phyloP scores from a whole-genome alignment of 2,113 vertebrate genomes.

The Microcebus jonahi region DNA sequence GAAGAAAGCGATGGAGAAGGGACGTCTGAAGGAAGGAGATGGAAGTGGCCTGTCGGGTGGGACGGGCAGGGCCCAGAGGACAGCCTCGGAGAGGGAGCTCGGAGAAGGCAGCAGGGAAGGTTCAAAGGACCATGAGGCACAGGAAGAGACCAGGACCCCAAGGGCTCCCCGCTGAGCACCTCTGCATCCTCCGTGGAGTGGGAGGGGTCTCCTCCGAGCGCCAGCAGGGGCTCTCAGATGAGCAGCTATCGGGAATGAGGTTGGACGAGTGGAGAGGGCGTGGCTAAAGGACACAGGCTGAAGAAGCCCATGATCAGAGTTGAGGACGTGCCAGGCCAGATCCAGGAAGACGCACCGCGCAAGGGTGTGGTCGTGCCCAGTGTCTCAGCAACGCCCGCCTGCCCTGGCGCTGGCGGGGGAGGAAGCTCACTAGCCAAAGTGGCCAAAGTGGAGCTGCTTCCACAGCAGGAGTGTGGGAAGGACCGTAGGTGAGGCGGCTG shows the following conservation, averaged over 20 bases:
- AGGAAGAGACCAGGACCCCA: background rate
- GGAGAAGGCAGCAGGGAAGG: background rate
- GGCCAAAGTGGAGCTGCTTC: too few relatives aligned
- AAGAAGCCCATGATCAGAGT: background rate
- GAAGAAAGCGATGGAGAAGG: background rate
- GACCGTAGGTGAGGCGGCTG: background rate
- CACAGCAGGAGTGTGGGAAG: background rate
- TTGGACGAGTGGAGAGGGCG: background rate
- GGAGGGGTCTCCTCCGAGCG: background rate
- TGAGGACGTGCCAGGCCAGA: background rate
- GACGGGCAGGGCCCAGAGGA: too few relatives aligned
- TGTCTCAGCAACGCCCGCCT: background rate
- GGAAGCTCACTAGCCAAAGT: background rate
- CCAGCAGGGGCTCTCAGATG: too few relatives aligned
- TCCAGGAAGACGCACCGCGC: background rate
- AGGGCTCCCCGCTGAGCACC: background rate
- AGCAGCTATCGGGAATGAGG: background rate
- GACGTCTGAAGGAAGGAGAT: background rate
- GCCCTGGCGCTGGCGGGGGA: too few relatives aligned
- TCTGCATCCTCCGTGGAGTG: too few relatives aligned
- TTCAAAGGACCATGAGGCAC: too few relatives aligned
- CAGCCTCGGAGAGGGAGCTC: background rate
- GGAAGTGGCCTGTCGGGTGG: background rate
- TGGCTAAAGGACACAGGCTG: accelerated
- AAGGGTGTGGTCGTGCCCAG: too few relatives aligned